These are phyloP conservation scores for Lasioglossum leucozonium DNA, from an alignment of 2,888 invertebrate genomes.

Conservation along the genomic window DNA sequence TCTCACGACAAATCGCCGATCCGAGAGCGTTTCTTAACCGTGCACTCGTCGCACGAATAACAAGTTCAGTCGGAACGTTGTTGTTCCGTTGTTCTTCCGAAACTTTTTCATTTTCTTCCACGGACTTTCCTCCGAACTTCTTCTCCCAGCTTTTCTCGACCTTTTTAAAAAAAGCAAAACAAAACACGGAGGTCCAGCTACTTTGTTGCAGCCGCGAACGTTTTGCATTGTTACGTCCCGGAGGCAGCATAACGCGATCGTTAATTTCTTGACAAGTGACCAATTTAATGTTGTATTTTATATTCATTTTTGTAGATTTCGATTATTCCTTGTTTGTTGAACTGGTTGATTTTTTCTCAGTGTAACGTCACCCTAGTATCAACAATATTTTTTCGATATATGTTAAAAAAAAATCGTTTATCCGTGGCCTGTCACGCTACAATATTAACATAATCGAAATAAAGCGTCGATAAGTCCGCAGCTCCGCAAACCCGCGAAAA, in stretches of 20 bases:
- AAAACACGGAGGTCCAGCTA: no score
- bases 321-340: no score
- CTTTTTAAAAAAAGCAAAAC: not conserved
- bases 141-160: not conserved
- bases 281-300: no score
- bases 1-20: slow-evolving; percentile 26
- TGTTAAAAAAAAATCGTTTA: no score
- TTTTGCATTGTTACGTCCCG: no score
- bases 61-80: not conserved
- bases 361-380: no score
- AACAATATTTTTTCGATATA: no score
- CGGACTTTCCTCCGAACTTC: not conserved
- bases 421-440: no score
- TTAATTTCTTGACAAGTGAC: no score
- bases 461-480: not conserved
- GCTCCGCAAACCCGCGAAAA: not conserved
- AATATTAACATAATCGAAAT: not conserved
- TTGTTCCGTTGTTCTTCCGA: not conserved
- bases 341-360: no score
- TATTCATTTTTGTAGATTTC: no score
- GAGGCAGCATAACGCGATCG: no score
- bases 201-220: not conserved
- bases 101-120: not conserved
- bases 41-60: not conserved
- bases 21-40: not conserved